Percentiles rank a stretch among this genome's conserved stretches.
These are phyloP conservation scores for Caenorhabditis sp. DNA, from an alignment of 2,888 invertebrate species.

Conservation along the genomic window DNA sequence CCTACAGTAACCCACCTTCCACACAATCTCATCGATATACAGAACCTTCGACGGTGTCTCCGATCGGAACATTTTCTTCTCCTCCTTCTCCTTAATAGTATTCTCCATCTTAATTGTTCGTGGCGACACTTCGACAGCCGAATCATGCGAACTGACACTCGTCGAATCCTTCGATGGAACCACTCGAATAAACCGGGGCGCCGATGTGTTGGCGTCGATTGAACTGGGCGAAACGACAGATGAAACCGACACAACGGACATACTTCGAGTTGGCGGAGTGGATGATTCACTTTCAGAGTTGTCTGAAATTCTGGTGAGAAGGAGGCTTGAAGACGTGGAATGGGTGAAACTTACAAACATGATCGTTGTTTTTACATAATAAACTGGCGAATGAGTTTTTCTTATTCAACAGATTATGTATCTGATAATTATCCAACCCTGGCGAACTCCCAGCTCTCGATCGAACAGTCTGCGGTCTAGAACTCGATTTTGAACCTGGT, in stretches of 20 bases:
- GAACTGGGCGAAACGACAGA: conserved; percentile 27
- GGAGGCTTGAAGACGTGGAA: too few species aligned
- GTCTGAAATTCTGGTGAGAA: conserved; percentile 10
- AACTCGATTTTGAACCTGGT: neutral
- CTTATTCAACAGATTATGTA: conserved; percentile 42
- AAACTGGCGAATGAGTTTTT: conserved; percentile 26
- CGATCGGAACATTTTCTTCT: neutral
- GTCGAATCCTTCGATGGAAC: conserved; percentile 27
- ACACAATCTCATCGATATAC: conserved; percentile 60
- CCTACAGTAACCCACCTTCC: conserved; percentile 42
- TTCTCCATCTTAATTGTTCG: neutral
- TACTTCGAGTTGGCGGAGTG: conserved; percentile 21
- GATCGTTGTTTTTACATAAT: conserved; percentile 31
- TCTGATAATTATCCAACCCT: conserved; percentile 40
- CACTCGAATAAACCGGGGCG: conserved; percentile 26
- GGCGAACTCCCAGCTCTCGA: conserved; percentile 36
- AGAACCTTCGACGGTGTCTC: conserved; percentile 10
- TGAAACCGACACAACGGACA: conserved; percentile 31
- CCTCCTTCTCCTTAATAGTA: neutral
- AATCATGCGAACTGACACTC: conserved; percentile 2
- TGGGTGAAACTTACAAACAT: conserved; percentile 21
- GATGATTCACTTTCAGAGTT: conserved; percentile 12
- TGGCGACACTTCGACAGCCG: conserved; percentile 4
- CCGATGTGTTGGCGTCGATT: conserved; percentile 4
- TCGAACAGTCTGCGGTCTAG: conserved; percentile 19